Evolutionary conservation across 2,888 invertebrate species (phyloP), one percentile per base, ranked within the genome.

Genomic region (Cheilosia soror): DNA sequence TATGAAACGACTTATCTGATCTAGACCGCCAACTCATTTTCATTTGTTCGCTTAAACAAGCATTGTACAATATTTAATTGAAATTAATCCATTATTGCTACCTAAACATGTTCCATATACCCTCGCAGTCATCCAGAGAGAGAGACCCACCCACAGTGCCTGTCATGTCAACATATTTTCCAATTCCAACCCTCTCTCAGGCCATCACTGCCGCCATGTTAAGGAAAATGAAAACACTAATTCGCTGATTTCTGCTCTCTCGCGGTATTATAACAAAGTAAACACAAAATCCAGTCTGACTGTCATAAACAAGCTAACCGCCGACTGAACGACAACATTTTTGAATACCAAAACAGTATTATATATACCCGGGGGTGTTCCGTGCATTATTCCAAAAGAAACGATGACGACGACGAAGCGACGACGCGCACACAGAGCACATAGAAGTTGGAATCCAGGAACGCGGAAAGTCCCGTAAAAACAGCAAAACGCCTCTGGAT

Each of bases 221-320:
- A 58, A 44, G 11, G 33, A 51, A 63, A 55, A 71, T 33, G 4
- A 72, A 62, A 75, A 40, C 69, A 65, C 58, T 65, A 80, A 84
- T 84, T 80, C 69, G 49, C 33, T 75, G 83, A 79, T 73, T 84
- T 69, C 63, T 57, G 13, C 69, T 27, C 68, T 7, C 55, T 37
- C 20, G 60, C 40, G 60, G 77, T 72, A 66, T 77, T 53, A 72
- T 63, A 71, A 68, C 53, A 75, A 53, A 69, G 68, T 57, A 66
- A 79, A 75, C 63, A 69, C 15, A 75, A 79, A 79, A 71, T 69
- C 69, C 80, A 13, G 71, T 60, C 71, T 49, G 15, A 49, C 60
- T 84, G 84, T 84, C 80, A 80, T 66, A 84, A 84, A 51, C 84
- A 84, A 80, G 71, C 71, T 66, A 69, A 66, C 69, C 58, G 47